These are phyloP conservation scores for Anneissia japonica DNA, from an alignment of 35 echinoderm and acorn worm species.

Conservation along the genomic window DNA sequence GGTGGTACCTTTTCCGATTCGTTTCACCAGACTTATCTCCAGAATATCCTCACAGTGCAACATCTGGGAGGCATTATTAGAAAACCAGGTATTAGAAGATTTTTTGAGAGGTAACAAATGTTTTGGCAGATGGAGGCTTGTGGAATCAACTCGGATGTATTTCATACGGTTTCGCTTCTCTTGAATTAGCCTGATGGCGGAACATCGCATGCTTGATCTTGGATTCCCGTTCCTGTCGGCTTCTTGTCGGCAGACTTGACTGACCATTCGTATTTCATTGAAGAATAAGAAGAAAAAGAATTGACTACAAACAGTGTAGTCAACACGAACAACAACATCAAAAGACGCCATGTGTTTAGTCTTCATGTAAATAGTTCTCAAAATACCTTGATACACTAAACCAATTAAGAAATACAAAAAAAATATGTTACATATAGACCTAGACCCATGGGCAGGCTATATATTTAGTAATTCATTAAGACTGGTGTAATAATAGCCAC, in stretches of 20 bases:
- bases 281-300: background rate
- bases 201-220: background rate
- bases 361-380: too few species aligned
- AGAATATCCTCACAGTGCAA: background rate
- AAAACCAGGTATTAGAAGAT: background rate
- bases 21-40: background rate
- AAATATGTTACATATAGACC: too few species aligned
- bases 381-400: too few species aligned
- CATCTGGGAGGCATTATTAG: background rate
- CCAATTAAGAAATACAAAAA: too few species aligned
- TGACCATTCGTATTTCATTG: background rate
- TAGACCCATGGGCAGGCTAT: too few species aligned
- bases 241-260: background rate
- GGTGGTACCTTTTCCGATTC: conserved; percentile 62
- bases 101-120: background rate
- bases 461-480: too few species aligned
- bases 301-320: background rate
- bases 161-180: background rate
- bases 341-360: background rate
- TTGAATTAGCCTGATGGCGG: background rate
- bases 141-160: background rate
- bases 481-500: too few species aligned
- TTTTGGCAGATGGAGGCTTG: background rate
- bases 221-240: background rate
- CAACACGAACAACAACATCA: background rate